These are phyloP conservation scores for Drosophila subquinaria DNA, from an alignment of 2,888 invertebrate genomes.

Conservation along the genomic window DNA sequence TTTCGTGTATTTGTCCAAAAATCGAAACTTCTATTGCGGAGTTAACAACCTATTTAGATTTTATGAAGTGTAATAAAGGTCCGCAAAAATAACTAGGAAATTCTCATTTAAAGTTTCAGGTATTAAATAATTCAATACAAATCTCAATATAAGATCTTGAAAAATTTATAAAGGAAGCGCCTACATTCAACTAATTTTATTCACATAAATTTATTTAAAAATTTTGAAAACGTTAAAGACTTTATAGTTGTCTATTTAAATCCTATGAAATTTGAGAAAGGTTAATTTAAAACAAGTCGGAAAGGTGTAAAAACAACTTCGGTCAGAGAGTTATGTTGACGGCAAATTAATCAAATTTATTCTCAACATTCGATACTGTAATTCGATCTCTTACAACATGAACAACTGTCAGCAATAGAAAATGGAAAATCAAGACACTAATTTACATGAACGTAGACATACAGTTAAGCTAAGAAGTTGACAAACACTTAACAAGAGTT, in stretches of 20 bases:
- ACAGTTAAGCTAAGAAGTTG: constrained; percentile 1
- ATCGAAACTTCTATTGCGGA: neutral
- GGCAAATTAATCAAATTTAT: neutral
- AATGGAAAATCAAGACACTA: neutral
- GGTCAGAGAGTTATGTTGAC: constrained; percentile 8
- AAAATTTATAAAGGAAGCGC: no score
- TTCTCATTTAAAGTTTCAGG: no score
- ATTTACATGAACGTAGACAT: constrained; percentile 10
- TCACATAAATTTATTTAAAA: no score
- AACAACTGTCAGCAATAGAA: constrained; percentile 5
- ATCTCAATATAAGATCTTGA: no score
- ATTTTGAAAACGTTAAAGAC: no score
- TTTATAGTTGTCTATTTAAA: neutral
- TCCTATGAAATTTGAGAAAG: constrained; percentile 2
- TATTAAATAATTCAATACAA: no score
- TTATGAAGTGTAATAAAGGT: neutral
- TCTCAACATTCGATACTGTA: constrained; percentile 16
- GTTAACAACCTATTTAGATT: neutral
- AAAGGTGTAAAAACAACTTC: constrained; percentile 3
- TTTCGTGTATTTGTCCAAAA: neutral
- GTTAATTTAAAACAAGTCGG: neutral
- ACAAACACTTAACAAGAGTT: constrained; percentile 4
- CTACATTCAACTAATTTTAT: no score
- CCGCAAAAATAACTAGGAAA: no score
- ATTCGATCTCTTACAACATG: neutral